Evolutionary conservation across 2,888 invertebrate genomes (phyloP).

Genomic region (Lapara coniferarum): DNA sequence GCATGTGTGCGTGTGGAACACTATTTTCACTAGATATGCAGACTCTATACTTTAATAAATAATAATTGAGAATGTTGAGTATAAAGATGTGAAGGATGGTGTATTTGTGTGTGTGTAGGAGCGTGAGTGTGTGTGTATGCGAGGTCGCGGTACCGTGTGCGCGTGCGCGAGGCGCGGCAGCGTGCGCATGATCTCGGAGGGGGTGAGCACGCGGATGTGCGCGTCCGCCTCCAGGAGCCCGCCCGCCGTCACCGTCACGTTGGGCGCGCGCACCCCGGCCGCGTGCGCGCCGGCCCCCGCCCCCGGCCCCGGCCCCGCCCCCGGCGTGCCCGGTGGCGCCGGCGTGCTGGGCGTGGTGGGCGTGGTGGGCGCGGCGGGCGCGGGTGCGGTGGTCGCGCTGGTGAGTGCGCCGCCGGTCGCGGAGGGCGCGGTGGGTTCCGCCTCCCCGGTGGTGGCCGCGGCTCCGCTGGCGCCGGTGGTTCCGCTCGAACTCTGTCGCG

Average conservation of each 20-base stretch:
- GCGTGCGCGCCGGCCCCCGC: conserved; percentile 42
- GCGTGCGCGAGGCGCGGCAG: conserved; percentile 91
- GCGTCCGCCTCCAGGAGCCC: conserved; percentile 87
- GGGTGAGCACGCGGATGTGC: conserved; percentile 94
- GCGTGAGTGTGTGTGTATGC: conserved; percentile 39
- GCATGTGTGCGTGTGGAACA: no score
- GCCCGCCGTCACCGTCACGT: conserved; percentile 87
- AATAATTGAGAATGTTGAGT: no score
- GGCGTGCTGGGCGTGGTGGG: conserved; percentile 34
- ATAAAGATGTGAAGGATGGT: neutral
- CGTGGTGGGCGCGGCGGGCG: conserved; percentile 34
- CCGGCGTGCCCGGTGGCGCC: conserved; percentile 43
- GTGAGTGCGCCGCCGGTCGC: conserved; percentile 33
- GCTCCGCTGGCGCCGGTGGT: conserved; percentile 40
- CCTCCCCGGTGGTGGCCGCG: conserved; percentile 36
- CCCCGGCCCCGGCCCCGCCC: conserved; percentile 37
- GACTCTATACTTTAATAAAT: no score
- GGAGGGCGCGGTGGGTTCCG: neutral
- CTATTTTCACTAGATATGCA: no score
- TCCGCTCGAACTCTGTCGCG: conserved; percentile 68
- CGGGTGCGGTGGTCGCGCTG: conserved; percentile 36
- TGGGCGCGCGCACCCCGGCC: conserved; percentile 84
- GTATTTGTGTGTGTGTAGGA: conserved; percentile 28
- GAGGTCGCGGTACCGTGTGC: conserved; percentile 43
- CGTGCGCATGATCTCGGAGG: conserved; percentile 95